Base-by-base conservation (phyloP, 2,797 vertebrate species). In the Myripristis murdjan region DNA sequence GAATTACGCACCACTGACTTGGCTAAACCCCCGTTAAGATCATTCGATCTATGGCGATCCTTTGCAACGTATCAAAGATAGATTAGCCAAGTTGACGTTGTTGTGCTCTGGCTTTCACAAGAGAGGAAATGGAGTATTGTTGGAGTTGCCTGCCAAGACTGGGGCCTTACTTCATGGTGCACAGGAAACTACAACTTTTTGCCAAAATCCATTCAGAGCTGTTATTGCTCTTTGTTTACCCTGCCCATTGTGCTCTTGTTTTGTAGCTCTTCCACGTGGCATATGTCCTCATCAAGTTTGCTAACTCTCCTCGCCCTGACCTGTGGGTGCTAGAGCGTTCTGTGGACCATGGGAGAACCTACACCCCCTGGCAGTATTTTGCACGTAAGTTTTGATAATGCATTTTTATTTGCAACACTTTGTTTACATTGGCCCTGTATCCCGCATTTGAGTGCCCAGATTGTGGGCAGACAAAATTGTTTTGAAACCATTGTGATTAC, bases 221-320 rank as follows among this genome's bases (percentile, higher is more conserved):
- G 23, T 62, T 28, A 53, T 48, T 66, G 33, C 64, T 44, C 77
- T 74, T 87, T 83, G 67, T 85, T 91, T 63, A 68, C 15, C 46
- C 46, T 48, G 9, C 20, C 55, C 11, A 49, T 61, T 64, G 54
- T 75, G 43, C 58, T 94, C 90, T 75, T 87, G 75, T 2, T 86
- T 84, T 79, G 82, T 82, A 99, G 97, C 94, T 98, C 70, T 99
- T 98, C 90, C 96, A 97, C 31, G 97, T 99, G 81, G 97, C 97
- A 1, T 98, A 98, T 37, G 57, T 99, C 83, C 95, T 98, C 83
- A 96, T 99, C 91, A 98, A 98, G 91, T 98, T 99, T 91, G 97
- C 96, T 51, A 99, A 98, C 86, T 96, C 97, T 77, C 97, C 97
- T 77, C 97, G 97, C 44, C 97, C 97, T 85, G 96, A 97, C 89